These are phyloP conservation scores for Nannoperca australis DNA, from an alignment of 2,797 vertebrate species.

Conservation along the genomic window DNA sequence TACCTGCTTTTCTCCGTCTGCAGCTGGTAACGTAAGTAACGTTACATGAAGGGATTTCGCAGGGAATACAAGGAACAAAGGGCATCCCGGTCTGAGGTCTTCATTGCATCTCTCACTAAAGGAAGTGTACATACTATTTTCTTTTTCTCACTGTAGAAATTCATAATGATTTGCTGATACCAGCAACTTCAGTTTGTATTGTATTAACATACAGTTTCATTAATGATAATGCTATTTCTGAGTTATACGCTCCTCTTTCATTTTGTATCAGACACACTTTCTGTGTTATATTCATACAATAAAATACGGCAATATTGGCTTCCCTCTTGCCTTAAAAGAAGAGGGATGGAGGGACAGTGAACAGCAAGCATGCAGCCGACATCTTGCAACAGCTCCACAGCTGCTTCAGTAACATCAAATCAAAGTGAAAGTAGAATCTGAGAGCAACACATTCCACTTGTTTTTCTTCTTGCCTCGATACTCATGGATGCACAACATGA, in stretches of 20 bases:
- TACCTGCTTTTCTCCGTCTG: too few relatives aligned
- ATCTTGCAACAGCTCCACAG: constrained; percentile 6
- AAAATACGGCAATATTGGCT: neutral
- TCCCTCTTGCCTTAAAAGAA: constrained; percentile 3
- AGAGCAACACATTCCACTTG: constrained; percentile 28
- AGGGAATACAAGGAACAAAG: too few relatives aligned
- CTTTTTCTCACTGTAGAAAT: too few relatives aligned
- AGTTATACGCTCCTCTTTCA: neutral
- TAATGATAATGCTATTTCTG: neutral
- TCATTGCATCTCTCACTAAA: too few relatives aligned
- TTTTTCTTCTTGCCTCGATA: constrained; percentile 36
- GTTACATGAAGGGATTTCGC: too few relatives aligned
- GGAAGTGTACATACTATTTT: too few relatives aligned
- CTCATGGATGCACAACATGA: constrained; percentile 23
- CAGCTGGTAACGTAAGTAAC: too few relatives aligned
- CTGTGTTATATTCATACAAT: constrained; percentile 2
- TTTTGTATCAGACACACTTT: constrained; percentile 12
- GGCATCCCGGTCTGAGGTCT: too few relatives aligned
- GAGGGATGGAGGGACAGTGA: neutral
- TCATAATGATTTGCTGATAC: too few relatives aligned
- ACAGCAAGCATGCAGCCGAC: neutral
- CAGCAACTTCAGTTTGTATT: neutral
- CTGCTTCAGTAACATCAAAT: constrained; percentile 18
- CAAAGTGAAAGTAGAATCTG: constrained; percentile 23
- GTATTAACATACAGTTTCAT: neutral